These are phyloP conservation scores for Falco concolor DNA, from an alignment of 2,797 vertebrate genomes.

Conservation along the genomic window DNA sequence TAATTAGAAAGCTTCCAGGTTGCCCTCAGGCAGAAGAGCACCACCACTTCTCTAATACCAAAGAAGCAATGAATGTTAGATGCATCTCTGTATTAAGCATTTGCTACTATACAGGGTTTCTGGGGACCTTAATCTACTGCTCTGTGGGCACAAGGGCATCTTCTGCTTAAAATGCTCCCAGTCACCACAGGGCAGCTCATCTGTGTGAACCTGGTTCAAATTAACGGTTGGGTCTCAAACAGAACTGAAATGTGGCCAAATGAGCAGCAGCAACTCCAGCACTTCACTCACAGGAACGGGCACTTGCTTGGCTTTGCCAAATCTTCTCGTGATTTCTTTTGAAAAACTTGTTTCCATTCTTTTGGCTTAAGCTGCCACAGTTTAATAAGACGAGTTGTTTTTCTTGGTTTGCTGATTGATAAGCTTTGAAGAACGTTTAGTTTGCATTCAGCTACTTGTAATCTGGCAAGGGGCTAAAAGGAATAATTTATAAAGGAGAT, in stretches of 20 bases:
- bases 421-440: background rate
- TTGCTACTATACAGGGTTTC: background rate
- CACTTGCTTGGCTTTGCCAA: background rate
- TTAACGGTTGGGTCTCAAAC: background rate
- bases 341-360: background rate
- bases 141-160: background rate
- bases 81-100: background rate
- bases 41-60: background rate
- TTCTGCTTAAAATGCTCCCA: constrained; percentile 24
- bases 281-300: background rate
- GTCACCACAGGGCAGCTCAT: constrained; percentile 4
- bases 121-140: background rate
- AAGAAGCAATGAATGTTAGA: background rate
- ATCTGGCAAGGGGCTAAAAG: background rate
- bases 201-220: constrained; percentile 8
- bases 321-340: background rate
- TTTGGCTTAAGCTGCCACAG: background rate
- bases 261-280: background rate
- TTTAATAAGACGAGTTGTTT: background rate
- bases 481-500: background rate
- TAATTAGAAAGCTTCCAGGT: background rate
- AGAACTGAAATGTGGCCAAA: constrained; percentile 9
- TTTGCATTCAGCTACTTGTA: background rate
- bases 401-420: background rate
- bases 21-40: background rate